Evolutionary conservation across 2,888 invertebrate species (phyloP), one percentile per base, ranked within the genome.

Genomic region (Metallyticus violacea): DNA sequence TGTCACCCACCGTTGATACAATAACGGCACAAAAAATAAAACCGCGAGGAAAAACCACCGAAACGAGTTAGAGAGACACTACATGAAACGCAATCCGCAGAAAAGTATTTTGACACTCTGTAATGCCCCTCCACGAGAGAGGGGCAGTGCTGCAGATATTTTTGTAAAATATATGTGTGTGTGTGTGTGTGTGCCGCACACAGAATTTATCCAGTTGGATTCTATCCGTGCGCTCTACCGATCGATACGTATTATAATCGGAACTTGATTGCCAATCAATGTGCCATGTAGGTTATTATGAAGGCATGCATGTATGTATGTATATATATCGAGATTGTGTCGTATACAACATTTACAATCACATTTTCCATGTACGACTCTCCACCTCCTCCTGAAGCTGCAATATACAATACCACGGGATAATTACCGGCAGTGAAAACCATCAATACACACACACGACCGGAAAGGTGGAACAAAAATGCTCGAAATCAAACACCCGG

Each of bases 211-310:
- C 83, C 83, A 83, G 83, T 83, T 77, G 83, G 83, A 83, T 29
- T 62, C 82, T 82, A 76, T 76, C 40, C 77, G 30, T 28, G 28
- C 77, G 27, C 77, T 28, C 77, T 25, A 83, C 22, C 86, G 86
- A 87, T 87, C 87, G 87, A 87, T 88, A 86, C 77, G 87, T 88
- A 88, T 88, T 87, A 88, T 87, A 88, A 88, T 88, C 88, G 88
- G 86, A 86, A 87, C 86, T 86, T 88, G 88, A 88, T 88, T 88
- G 88, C 78, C 88, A 88, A 88, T 88, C 88, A 88, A 88, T 86
- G 86, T 87, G 88, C 85, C 87, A 86, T 87, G 88, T 85, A 87
- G 85, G 88, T 87, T 88, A 88, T 88, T 88, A 88, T 88, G 87
- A 87, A 86, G 85, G 88, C 80, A 86, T 87, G 83, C 83, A 86